phyloP scores from a whole-genome alignment of 1,140 invertebrate species.

The Philopotamus ludificatus region DNA sequence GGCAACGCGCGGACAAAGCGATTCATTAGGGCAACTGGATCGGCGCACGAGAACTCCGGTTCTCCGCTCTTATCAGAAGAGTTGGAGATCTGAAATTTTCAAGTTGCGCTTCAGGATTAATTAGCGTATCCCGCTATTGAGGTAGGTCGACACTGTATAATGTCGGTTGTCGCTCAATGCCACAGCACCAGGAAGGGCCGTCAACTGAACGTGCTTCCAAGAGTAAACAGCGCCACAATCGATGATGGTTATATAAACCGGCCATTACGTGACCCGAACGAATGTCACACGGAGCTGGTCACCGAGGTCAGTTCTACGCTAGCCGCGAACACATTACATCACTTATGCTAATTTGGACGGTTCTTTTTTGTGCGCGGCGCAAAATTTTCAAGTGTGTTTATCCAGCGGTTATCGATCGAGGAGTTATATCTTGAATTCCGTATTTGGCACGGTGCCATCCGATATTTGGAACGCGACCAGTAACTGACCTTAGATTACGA shows the following conservation, averaged over 20 bases:
- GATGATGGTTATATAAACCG: conserved; percentile 14
- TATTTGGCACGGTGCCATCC: not conserved
- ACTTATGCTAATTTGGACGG: conserved; percentile 10
- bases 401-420: not conserved
- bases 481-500: conserved; percentile 19
- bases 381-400: not conserved
- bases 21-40: not conserved
- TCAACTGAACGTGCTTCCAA: conserved; percentile 8
- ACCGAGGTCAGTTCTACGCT: conserved; percentile 21
- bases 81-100: too few species aligned
- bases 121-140: too few species aligned
- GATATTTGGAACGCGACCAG: not conserved
- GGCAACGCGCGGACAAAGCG: not conserved
- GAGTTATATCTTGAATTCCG: not conserved
- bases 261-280: conserved; percentile 7
- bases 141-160: too few species aligned
- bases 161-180: too few species aligned
- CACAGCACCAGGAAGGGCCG: conserved; percentile 23
- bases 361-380: not conserved
- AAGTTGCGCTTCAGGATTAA: too few species aligned
- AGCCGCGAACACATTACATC: not conserved
- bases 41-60: too few species aligned
- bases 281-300: not conserved
- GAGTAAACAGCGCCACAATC: not conserved
- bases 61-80: too few species aligned